Evolutionary conservation across 2,113 vertebrate species (phyloP), one percentile per base, ranked within the genome.

Genomic region (Hippolais icterina): DNA sequence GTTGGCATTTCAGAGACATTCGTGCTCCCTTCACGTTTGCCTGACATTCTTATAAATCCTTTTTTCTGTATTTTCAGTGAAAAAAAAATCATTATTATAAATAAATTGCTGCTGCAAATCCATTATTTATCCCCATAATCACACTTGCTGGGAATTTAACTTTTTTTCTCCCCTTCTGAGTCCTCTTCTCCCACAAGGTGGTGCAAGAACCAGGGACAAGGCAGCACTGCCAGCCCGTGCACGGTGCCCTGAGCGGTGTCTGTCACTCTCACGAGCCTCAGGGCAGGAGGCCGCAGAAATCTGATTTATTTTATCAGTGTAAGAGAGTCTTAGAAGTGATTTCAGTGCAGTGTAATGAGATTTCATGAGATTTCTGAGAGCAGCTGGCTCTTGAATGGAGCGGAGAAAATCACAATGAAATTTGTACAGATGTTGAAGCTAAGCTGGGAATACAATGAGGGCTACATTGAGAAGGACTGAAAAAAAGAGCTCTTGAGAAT

Each of bases 151-250:
- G 39, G 50, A 64, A 21, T 60, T 35, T 5, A 42, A 49, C 10
- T 47, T 28, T 68, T 60, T 50, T 25, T 53, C 61, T 37, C 16
- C 7, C 41, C 5, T 57, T 17, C 35, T 23, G 57, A 20, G 46
- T 76, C 57, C 35, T 42, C 18, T 76, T 80, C 29, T 63, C 56
- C 93, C 96, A 91, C 93, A 53, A 77, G 93, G 50, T 95, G 93
- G 91, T 89, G 96, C 89, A 77, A 74, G 41, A 83, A 33, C 2
- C 72, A 74, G 65, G 9, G 35, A 46, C 49, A 91, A 77, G 41
- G 54, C 21, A 35, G 6, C 16, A 1, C 15, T 65, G 14, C 54
- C 41, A 65, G 69, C 12, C 77, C 27, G 49, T 8, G 7, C 3
- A 2, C 63, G 19, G n/a, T 57, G 68, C 50, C 2, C 1, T 35